Evolutionary conservation across 2,797 vertebrate species (phyloP).

Genomic region (Danio kyathit): DNA sequence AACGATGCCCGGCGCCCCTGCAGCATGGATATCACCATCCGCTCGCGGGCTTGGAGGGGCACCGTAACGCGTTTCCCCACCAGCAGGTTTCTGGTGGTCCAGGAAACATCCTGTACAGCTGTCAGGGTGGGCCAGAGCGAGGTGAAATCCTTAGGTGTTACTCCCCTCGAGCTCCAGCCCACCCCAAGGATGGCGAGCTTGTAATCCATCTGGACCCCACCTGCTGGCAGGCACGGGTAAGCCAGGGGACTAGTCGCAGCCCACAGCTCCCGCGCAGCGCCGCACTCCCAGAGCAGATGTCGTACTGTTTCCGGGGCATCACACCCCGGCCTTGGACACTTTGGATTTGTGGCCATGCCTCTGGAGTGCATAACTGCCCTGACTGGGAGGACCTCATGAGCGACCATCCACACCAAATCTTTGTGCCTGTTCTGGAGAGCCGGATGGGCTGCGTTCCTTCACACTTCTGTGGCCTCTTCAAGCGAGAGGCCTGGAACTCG

Average conservation of each 20-base stretch:
- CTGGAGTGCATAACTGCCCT: conserved; percentile 45
- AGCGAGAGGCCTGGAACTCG: neutral
- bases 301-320: neutral
- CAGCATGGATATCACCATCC: neutral
- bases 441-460: conserved; percentile 18
- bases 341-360: neutral
- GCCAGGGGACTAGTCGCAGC: neutral
- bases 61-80: conserved; percentile 7
- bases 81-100: conserved; percentile 30
- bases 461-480: conserved; percentile 18
- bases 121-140: neutral
- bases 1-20: neutral
- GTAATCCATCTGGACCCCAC: neutral
- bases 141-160: too few relatives aligned
- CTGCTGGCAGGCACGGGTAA: neutral
- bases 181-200: neutral
- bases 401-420: too few relatives aligned
- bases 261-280: neutral
- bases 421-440: too few relatives aligned
- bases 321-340: neutral
- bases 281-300: neutral
- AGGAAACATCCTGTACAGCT: neutral
- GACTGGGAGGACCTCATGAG: conserved; percentile 36
- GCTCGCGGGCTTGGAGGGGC: neutral
- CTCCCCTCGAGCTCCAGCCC: too few relatives aligned